Evolutionary conservation across 2,113 vertebrate genomes (phyloP).

Genomic region (Lepus europaeus): DNA sequence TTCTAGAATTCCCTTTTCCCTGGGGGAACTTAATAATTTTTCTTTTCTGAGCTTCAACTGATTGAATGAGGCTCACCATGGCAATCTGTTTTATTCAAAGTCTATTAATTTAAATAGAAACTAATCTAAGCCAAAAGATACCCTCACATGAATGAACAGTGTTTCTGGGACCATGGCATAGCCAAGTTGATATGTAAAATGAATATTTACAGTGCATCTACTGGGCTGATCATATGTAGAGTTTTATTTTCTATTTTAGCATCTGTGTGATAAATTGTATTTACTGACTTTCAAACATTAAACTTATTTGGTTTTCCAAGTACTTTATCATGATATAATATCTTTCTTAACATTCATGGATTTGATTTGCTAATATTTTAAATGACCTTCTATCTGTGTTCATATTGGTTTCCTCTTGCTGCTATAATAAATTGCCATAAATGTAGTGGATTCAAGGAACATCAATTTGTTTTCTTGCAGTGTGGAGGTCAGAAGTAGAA

Average conservation of each 20-base stretch:
- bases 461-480: background rate
- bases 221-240: background rate
- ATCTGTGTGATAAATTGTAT: background rate
- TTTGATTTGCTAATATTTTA: slow-evolving; percentile 13
- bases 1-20: background rate
- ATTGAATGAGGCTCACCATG: background rate
- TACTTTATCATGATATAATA: background rate
- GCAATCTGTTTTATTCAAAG: background rate
- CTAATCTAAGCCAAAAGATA: background rate
- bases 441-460: background rate
- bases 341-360: background rate
- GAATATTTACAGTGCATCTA: background rate
- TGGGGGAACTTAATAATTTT: background rate
- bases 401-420: background rate
- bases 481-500: background rate
- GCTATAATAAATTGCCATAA: background rate
- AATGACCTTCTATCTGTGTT: background rate
- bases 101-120: background rate
- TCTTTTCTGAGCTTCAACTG: background rate
- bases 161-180: background rate
- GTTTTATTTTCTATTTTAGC: background rate
- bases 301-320: background rate
- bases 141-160: background rate
- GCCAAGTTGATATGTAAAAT: background rate
- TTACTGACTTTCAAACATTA: background rate